Evolutionary conservation across 2,888 invertebrate genomes (phyloP), one percentile per base, ranked within the genome.

Genomic region (Troilus luridus): DNA sequence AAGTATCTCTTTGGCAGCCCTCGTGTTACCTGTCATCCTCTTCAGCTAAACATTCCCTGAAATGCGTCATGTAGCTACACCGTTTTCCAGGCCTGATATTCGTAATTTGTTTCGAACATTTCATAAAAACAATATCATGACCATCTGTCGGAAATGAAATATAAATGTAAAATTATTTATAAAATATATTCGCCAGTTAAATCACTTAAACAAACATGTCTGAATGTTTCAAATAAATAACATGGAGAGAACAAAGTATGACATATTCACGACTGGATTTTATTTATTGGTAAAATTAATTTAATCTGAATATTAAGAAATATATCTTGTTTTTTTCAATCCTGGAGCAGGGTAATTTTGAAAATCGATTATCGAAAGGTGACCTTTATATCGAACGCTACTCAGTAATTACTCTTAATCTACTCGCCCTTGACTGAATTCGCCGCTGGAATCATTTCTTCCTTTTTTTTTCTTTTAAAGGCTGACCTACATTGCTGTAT

Each of bases 371-470:
- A 77, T 27, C 41, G 72, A 19, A 41, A 9, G 72, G 17, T 77
- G 72, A 77, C 72, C 72, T 77, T 77, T 77, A 10, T 12, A 41
- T 41, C 7, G 72, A 14, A 14, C 24, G 24, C 24, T 67, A 27
- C 14, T 8, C 21, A 17, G 72, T 77, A 77, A 77, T 77, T 77
- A 41, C 72, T 77, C 72, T 41, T 77, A 77, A 77, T 77, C 72
- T 41, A 24, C 72, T 27, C 72, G 72, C 19, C 72, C 72, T 77
- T 77, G 27, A 41, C 72, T 77, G 24, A 77, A 77, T 77, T 77
- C 72, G 27, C 0, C 27, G 9, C 19, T 27, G 14, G 72, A 41
- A 19, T 41, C 41, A 77, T 41, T 77, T 19, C 64, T 19, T 14
- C 12, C 14, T 41, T 77, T 9, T 17, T 77, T 77, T 77, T 9